These are phyloP conservation scores for Tethya wilhelma DNA, from an alignment of 37 sponge, comb jelly and placozoan species.

Conservation along the genomic window DNA sequence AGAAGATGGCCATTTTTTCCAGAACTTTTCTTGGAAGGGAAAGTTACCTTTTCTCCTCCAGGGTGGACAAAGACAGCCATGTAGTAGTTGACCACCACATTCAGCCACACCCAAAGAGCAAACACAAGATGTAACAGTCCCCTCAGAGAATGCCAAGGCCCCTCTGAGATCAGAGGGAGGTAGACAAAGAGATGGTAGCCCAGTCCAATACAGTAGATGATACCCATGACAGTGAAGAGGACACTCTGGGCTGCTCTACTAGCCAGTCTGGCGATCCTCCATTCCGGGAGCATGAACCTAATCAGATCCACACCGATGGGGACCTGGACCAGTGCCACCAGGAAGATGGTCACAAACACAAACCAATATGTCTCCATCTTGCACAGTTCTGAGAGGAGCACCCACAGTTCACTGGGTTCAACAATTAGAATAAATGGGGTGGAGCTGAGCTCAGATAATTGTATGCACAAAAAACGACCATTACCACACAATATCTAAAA, in stretches of 20 bases:
- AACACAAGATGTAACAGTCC: constrained; percentile 49
- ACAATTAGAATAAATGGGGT: too few species aligned
- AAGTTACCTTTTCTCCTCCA: constrained; percentile 1
- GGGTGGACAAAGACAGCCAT: constrained; percentile 49
- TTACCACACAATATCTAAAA: too few species aligned
- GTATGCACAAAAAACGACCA: too few species aligned
- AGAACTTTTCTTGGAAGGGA: too few species aligned
- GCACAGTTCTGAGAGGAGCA: too few species aligned
- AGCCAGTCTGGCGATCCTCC: constrained; percentile 44
- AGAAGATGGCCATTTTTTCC: too few species aligned
- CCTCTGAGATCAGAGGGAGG: constrained; percentile 21
- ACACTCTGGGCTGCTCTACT: constrained; percentile 16
- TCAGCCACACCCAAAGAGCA: constrained; percentile 69
- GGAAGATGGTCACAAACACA: constrained; percentile 32
- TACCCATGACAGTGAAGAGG: constrained; percentile 28
- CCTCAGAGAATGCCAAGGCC: constrained; percentile 10
- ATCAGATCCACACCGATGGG: constrained; percentile 59
- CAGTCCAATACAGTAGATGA: constrained; percentile 35
- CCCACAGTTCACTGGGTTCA: too few species aligned
- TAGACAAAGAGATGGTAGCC: constrained; percentile 43
- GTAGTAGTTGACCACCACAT: constrained; percentile 46
- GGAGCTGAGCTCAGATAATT: too few species aligned
- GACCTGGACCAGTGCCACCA: constrained; percentile 49
- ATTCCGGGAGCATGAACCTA: constrained; percentile 46
- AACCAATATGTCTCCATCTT: constrained; percentile 49